Evolutionary conservation across 2,888 invertebrate genomes (phyloP), one percentile per base, ranked within the genome.

Genomic region (Sinohyriopsis cumingii): DNA sequence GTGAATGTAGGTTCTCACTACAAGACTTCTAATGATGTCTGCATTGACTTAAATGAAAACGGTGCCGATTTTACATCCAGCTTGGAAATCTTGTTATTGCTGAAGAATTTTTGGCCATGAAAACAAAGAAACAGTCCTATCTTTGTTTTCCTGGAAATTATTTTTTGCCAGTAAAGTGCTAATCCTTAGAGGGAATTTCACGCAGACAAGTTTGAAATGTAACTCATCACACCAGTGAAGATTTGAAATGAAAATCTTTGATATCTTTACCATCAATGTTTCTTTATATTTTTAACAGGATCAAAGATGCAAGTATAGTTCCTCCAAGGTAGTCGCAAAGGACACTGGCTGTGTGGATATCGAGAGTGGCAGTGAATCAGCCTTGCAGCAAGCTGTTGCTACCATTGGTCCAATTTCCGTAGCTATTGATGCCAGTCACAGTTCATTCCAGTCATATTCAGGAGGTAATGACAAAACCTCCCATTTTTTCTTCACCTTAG

Each of bases 391-490:
- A 45, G 86, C 86, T 28, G 78, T 84, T 1, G 84, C 81, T 22
- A 77, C 78, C 12, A 69, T 81, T 12, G 87, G 87, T 1, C 96
- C 96, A 15, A 91, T 96, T 55, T 93, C 95, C 5, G 93, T 96
- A 67, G 96, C 95, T 83, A 96, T 96, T 87, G 96, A 97, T 92
- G 96, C 97, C 72, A 94, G 94, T 64, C 94, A 94, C 80, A 92
- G 93, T 87, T 76, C 79, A 67, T 83, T 84, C 82, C 82, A 82
- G 74, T 67, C 65, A 3, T 84, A 84, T 71, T 63, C 56, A n/a
- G 72, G 77, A 72, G 87, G 87, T 81, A 57, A 62, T 69, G 61
- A 20, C 19, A 25, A 18, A 15, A 20, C 12, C 15, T 5, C 18
- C 5, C 20, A 2, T 4, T 3, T 18, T 62, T 25, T 61, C 9